A percentile compares a stretch with the other conserved stretches of the same genome.
These are phyloP conservation scores for Clivina fossor DNA, from an alignment of 2,888 invertebrate genomes.

Conservation along the genomic window DNA sequence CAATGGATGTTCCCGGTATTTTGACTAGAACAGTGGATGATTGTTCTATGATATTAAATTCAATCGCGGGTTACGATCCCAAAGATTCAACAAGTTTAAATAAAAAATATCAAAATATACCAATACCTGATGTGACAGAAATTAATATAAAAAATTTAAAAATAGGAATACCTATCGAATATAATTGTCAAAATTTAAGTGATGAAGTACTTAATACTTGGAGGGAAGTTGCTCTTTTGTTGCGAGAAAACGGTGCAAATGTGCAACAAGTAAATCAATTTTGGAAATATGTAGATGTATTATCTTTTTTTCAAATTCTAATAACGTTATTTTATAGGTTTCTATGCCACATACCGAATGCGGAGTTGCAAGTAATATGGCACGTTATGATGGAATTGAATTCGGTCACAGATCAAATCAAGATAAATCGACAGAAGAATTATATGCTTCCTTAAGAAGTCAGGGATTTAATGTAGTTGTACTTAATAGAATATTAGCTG, in stretches of 20 bases:
- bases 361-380: constrained; percentile 98
- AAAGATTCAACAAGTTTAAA: constrained; percentile 83
- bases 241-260: constrained; percentile 74
- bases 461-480: constrained; percentile 91
- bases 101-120: constrained; percentile 56
- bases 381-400: constrained; percentile 92
- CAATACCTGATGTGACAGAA: constrained; percentile 55
- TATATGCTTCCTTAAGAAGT: constrained; percentile 79
- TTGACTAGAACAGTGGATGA: constrained; percentile 82
- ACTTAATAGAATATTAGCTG: constrained; percentile 87
- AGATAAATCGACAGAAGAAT: constrained; percentile 74
- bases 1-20: constrained; percentile 96
- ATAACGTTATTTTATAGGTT: too few species aligned
- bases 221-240: constrained; percentile 70
- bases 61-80: constrained; percentile 78
- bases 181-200: constrained; percentile 74
- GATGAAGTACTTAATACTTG: constrained; percentile 75
- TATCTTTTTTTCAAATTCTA: too few species aligned
- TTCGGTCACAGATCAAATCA: constrained; percentile 77
- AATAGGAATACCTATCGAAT: constrained; percentile 91
- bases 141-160: constrained; percentile 65
- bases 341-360: constrained; percentile 90
- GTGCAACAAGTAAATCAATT: too few species aligned
- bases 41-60: constrained; percentile 71
- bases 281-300: too few species aligned